phyloP scores from a whole-genome alignment of 1,140 invertebrate genomes.

The Ptiloglossa arizonensis region DNA sequence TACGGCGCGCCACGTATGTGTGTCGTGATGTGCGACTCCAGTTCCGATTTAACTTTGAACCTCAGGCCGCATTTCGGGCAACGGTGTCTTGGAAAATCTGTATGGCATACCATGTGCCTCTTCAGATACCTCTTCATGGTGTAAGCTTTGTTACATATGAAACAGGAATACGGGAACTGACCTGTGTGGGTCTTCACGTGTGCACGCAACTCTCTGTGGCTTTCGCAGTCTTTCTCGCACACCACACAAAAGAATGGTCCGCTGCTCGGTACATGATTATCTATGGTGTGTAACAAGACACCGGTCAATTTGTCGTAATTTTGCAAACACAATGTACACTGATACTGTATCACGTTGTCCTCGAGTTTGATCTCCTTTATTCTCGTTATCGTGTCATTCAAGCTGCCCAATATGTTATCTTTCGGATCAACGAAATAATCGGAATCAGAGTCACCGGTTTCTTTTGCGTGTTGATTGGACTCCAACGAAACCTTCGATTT shows the following conservation, averaged over 20 bases:
- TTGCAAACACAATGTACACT: conserved; percentile 76
- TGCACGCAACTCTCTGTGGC: conserved; percentile 66
- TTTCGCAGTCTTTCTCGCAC: conserved; percentile 79
- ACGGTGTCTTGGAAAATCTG: conserved; percentile 82
- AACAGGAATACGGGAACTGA: conserved; percentile 84
- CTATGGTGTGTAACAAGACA: conserved; percentile 73
- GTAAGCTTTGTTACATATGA: conserved; percentile 83
- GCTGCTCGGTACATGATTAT: conserved; percentile 74
- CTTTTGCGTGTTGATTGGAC: conserved; percentile 31
- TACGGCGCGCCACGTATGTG: conserved; percentile 75
- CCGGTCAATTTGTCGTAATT: conserved; percentile 72
- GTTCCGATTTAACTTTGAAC: conserved; percentile 74
- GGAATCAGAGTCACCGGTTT: conserved; percentile 55
- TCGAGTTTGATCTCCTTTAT: conserved; percentile 76
- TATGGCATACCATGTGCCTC: conserved; percentile 83
- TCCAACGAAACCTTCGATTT: not conserved
- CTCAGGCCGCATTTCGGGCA: conserved; percentile 76
- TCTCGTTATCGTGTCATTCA: conserved; percentile 76
- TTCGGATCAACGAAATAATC: conserved; percentile 60
- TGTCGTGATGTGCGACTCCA: conserved; percentile 71
- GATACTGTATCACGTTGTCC: conserved; percentile 70
- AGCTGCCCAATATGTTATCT: conserved; percentile 73
- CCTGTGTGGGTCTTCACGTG: conserved; percentile 83
- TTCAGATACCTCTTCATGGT: conserved; percentile 83
- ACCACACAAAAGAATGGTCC: conserved; percentile 79